These are phyloP conservation scores for Arenaria interpres DNA, from an alignment of 2,113 vertebrate species.

Conservation along the genomic window DNA sequence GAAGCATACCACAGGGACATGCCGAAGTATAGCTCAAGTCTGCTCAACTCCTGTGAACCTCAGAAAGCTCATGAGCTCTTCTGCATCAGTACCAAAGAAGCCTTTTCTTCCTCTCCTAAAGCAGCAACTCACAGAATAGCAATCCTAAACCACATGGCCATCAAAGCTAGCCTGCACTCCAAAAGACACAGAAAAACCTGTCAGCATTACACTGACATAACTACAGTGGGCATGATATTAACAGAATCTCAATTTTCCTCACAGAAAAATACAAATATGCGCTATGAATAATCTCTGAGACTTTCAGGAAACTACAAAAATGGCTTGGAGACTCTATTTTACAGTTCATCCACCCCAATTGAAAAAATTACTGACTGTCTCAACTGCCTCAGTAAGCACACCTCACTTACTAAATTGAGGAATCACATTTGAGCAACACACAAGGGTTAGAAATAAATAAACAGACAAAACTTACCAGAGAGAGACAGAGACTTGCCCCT, in stretches of 20 bases:
- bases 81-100: neutral
- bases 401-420: neutral
- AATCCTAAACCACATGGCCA: neutral
- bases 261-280: neutral
- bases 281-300: neutral
- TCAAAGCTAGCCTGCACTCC: neutral
- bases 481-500: neutral
- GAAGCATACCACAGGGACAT: neutral
- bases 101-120: neutral
- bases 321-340: neutral
- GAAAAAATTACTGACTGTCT: neutral
- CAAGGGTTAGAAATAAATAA: neutral
- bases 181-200: neutral
- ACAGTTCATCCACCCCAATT: neutral
- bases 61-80: neutral
- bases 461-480: neutral
- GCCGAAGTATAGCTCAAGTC: neutral
- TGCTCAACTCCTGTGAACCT: neutral
- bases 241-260: neutral
- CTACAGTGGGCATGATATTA: neutral
- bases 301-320: neutral
- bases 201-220: neutral
- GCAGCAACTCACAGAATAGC: neutral
- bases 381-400: neutral
- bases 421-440: neutral